Conservation (phyloP, 2,113 vertebrate genomes). For the Suncus etruscus region DNA sequence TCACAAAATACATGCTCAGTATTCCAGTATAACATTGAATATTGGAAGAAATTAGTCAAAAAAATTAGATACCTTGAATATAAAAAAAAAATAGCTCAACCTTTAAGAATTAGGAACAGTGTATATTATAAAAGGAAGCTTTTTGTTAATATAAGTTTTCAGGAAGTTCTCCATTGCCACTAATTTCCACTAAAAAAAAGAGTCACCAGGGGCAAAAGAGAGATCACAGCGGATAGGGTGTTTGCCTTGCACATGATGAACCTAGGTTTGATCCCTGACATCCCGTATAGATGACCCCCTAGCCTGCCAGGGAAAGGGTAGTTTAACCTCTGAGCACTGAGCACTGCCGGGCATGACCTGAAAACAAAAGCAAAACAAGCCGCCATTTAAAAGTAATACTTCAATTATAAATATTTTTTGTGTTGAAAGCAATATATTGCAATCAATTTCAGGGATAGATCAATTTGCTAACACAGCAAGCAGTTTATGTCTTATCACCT, state of each 20-base stretch:
- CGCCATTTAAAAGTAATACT: constrained; percentile 11
- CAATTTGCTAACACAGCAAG: not conserved
- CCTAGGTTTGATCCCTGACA: too few species aligned
- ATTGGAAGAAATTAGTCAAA: not conserved
- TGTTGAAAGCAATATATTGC: constrained; percentile 19
- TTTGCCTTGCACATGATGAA: too few species aligned
- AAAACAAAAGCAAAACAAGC: not conserved
- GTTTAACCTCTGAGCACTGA: too few species aligned
- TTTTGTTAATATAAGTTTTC: constrained; percentile 48
- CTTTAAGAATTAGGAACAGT: constrained; percentile 18
- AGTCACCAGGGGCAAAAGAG: too few species aligned
- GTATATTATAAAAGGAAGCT: constrained; percentile 44
- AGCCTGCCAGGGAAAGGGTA: too few species aligned
- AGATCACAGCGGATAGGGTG: too few species aligned
- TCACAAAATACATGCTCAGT: constrained; percentile 24
- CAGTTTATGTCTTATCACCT: not conserved
- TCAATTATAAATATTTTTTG: constrained; percentile 33
- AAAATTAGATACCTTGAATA: not conserved
- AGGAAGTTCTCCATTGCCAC: not conserved
- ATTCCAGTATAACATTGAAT: constrained; percentile 26
- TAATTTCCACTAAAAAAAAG: constrained; percentile 21
- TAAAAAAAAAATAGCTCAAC: not conserved
- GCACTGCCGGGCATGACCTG: too few species aligned
- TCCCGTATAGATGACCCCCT: too few species aligned
- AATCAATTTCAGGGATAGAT: constrained; percentile 2